A percentile compares a stretch with the other conserved stretches of the same genome.
Evolutionary conservation across 2,888 invertebrate species (phyloP).

Genomic region (Bellardia pandia): DNA sequence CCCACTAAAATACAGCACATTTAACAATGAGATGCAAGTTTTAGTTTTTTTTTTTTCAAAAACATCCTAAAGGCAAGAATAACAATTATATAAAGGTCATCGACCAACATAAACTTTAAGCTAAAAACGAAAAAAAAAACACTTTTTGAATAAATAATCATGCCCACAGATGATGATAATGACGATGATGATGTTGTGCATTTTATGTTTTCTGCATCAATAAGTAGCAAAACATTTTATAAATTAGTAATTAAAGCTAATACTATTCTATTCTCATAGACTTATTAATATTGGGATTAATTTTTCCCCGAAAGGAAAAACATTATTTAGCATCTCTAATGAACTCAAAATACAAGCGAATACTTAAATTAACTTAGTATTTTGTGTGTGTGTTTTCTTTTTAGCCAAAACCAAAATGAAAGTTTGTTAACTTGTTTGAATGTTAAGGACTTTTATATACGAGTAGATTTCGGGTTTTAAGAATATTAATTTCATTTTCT

Average conservation of each 20-base stretch:
- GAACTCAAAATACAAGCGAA: not conserved
- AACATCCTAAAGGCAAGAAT: slow-evolving; percentile 47
- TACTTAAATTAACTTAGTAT: not conserved
- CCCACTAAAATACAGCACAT: not conserved
- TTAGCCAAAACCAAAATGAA: not conserved
- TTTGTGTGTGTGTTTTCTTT: not conserved
- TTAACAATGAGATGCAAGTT: slow-evolving; percentile 46
- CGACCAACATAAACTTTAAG: not conserved
- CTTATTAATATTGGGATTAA: slow-evolving; percentile 44
- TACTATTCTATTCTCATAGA: not conserved
- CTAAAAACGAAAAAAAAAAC: not conserved
- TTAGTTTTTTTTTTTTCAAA: not conserved
- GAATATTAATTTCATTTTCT: no score
- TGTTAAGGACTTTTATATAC: slow-evolving; percentile 3
- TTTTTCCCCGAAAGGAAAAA: not conserved
- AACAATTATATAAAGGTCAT: no score
- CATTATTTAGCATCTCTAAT: slow-evolving; percentile 27
- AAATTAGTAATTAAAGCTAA: slow-evolving; percentile 61
- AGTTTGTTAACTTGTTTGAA: not conserved
- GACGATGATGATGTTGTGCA: slow-evolving; percentile 38
- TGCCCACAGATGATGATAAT: not conserved
- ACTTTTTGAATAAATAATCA: slow-evolving; percentile 16
- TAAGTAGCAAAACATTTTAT: slow-evolving; percentile 9
- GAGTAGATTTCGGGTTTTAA: not conserved
- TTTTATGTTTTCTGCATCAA: slow-evolving; percentile 1